Evolutionary conservation across 2,113 vertebrate species (phyloP).

Genomic region (Phaethornis superciliosus): DNA sequence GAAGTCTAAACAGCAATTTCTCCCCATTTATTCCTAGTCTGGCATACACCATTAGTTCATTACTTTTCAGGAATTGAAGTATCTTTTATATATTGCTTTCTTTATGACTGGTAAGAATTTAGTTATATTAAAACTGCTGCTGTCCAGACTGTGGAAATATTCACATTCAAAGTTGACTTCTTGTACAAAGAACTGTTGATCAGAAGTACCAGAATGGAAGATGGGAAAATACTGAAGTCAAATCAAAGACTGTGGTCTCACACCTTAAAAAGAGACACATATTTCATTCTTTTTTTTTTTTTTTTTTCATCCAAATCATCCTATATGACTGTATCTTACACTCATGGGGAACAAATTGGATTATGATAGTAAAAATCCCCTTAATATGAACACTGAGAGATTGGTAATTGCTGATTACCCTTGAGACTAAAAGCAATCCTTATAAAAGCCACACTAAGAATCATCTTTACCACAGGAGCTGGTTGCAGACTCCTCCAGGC

Average conservation of each 20-base stretch:
- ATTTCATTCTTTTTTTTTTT: not conserved
- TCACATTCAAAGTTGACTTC: not conserved
- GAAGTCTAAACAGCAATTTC: not conserved
- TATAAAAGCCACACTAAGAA: not conserved
- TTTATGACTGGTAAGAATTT: not conserved
- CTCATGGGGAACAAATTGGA: not conserved
- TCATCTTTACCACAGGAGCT: not conserved
- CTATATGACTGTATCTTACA: not conserved
- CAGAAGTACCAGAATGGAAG: not conserved
- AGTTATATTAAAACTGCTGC: not conserved
- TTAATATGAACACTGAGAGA: not conserved
- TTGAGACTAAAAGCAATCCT: not conserved
- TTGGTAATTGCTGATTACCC: not conserved
- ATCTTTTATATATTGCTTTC: not conserved
- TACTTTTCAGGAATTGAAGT: not conserved
- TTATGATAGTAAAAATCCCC: not conserved
- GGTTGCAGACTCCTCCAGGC: constrained; percentile 27
- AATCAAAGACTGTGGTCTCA: not conserved
- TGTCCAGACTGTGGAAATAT: not conserved
- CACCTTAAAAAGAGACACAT: not conserved
- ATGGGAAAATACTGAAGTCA: not conserved
- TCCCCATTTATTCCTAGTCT: not conserved
- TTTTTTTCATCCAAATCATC: not conserved
- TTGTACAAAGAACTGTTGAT: not conserved
- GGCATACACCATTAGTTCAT: not conserved